phyloP scores from a whole-genome alignment of 1,140 invertebrate genomes.

The Neodiprion virginianus region DNA sequence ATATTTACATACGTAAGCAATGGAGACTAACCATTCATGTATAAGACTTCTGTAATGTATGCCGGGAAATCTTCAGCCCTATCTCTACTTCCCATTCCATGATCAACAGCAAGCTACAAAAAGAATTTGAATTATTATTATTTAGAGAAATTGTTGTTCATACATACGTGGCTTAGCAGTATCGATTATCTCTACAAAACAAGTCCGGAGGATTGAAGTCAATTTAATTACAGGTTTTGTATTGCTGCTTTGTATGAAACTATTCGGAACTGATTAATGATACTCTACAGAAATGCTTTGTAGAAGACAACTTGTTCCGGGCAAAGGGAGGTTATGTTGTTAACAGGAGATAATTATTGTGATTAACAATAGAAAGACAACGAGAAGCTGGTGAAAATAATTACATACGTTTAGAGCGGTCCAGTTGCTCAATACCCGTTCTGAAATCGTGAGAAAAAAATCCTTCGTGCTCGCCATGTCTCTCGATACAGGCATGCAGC shows the following conservation, averaged over 20 bases:
- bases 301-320: no score
- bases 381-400: neutral
- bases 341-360: neutral
- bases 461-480: slow-evolving; percentile 38
- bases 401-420: slow-evolving; percentile 45
- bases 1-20: neutral
- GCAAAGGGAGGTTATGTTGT: no score
- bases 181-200: slow-evolving; percentile 2
- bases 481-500: no score
- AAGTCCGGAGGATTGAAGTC: no score
- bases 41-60: slow-evolving; percentile 44
- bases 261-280: no score
- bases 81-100: slow-evolving; percentile 44
- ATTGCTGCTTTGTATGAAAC: no score
- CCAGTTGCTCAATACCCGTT: slow-evolving; percentile 54
- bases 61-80: slow-evolving; percentile 38
- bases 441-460: slow-evolving; percentile 37
- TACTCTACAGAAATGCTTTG: no score
- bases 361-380: neutral
- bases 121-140: neutral
- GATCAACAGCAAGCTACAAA: slow-evolving; percentile 49
- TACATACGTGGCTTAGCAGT: neutral
- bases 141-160: slow-evolving; percentile 14
- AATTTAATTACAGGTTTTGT: no score
- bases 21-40: slow-evolving; percentile 41